Base-by-base conservation (phyloP, 2,113 vertebrate species). In the Apeltes quadracus region DNA sequence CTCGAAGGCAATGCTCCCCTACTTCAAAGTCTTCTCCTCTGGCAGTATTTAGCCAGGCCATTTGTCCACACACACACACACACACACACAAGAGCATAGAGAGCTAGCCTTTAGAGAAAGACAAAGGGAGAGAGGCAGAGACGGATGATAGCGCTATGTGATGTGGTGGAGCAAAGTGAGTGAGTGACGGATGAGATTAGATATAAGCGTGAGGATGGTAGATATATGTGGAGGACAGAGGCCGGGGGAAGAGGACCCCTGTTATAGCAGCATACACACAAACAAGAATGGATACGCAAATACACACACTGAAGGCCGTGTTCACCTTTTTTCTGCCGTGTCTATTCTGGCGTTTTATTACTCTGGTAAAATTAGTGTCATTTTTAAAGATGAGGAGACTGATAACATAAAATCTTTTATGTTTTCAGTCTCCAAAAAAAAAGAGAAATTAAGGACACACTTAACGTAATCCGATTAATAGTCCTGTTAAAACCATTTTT, bases 11-110 rank as follows among this genome's bases (percentile, higher is more conserved):
- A 66, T 44, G 10, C 72, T 81, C 59, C 68, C 76, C 72, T 75
- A 86, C 88, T 90, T 92, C 90, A 91, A 91, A 92, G 89, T 75
- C 72, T 27, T 85, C 67, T 89, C 84, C 78, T 86, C 78, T 85
- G 81, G 89, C 88, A 88, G 81, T 78, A 84, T 89, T 89, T 88
- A 88, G 81, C 82, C 81, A 69, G 71, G 81, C 69, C 61, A 78
- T 82, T 80, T 36, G 43, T 80, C 53, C 76, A 66, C 58, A 56
- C 20, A 55, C 61, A 18, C 56, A 50, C 53, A 51, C 22, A 63
- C 23, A 23, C 59, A 27, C 32, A 34, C 66, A 77, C 71, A 39
- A 20, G 63, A 80, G 69, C 46, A 67, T 64, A 54, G 70, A 75
- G 65, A 68, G 36, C 44, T 3, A 46, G 80, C 83, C 77, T 76